phyloP scores from a whole-genome alignment of 2,888 invertebrate species.

The Rotaria sp. region DNA sequence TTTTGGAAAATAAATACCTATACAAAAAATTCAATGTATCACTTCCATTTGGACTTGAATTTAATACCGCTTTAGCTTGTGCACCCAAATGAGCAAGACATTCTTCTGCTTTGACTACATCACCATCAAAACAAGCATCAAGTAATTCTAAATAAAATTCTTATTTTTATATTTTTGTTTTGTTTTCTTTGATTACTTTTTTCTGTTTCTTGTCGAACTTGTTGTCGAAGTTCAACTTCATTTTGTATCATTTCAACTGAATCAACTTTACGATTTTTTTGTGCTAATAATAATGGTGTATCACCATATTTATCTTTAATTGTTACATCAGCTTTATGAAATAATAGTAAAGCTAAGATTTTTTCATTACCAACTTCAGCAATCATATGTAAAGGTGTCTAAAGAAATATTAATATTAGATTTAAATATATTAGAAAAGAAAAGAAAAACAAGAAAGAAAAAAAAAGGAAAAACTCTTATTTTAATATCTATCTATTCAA shows the following conservation, averaged over 20 bases:
- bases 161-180: neutral
- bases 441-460: neutral
- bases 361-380: conserved; percentile 28
- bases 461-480: neutral
- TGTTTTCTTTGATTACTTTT: neutral
- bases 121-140: conserved; percentile 36
- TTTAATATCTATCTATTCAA: neutral
- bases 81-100: conserved; percentile 32
- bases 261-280: conserved; percentile 27
- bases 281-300: conserved; percentile 31
- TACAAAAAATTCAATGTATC: conserved; percentile 35
- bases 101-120: conserved; percentile 8
- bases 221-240: conserved; percentile 31
- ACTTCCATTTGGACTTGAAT: conserved; percentile 32
- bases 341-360: conserved; percentile 34
- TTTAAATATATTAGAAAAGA: neutral
- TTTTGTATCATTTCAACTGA: conserved; percentile 37
- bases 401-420: neutral
- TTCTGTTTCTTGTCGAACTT: conserved; percentile 18
- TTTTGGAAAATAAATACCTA: neutral
- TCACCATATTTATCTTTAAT: conserved; percentile 29
- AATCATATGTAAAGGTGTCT: conserved; percentile 37
- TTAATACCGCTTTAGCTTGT: conserved; percentile 36
- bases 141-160: neutral
- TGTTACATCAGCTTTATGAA: conserved; percentile 33